Evolutionary conservation across 2,797 vertebrate genomes (phyloP), one percentile per base, ranked within the genome.

Genomic region (Champsocephalus gunnari): DNA sequence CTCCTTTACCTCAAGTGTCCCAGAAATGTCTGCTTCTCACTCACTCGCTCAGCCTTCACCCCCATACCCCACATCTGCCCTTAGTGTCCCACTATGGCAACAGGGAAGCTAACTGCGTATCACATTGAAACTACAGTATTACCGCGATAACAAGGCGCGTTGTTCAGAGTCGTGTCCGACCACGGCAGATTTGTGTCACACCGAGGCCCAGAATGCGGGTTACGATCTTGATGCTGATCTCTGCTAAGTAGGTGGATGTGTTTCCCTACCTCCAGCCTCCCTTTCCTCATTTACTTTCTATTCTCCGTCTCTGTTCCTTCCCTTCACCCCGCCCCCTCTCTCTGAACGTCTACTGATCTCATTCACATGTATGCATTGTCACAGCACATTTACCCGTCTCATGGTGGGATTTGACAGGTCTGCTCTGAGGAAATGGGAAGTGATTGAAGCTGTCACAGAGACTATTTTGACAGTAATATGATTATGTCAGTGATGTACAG

Each of bases 401-500:
- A 43, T 83, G 75, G 73, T 78, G 66, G 75, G 75, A 72, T 87
- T 72, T 93, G 90, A 93, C 90, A 89, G 84, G 75, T 72, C 59
- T 19, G 83, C 64, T 75, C 66, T 86, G 89, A 91, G 83, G 79
- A 84, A 92, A 91, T 89, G 78, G 82, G 80, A 87, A 90, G 88
- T 66, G 80, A 88, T 89, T 86, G 86, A 84, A 82, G 88, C 75
- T 87, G 89, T 92, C 90, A 85, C 81, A 87, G 91, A 88, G 80
- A 71, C 86, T 71, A 70, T 58, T 76, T 80, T 45, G 64, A 83
- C 34, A 48, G 82, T 86, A 82, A 83, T 84, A 88, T 77, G 87
- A 72, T 72, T 66, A 85, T 57, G 70, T 86, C 83, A 84, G 71
- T 9, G 61, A 73, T 78, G 71, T 80, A 64, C 77, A 71, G 65